Evolutionary conservation across 2,888 invertebrate genomes (phyloP).

Genomic region (Dascillus cervinus): DNA sequence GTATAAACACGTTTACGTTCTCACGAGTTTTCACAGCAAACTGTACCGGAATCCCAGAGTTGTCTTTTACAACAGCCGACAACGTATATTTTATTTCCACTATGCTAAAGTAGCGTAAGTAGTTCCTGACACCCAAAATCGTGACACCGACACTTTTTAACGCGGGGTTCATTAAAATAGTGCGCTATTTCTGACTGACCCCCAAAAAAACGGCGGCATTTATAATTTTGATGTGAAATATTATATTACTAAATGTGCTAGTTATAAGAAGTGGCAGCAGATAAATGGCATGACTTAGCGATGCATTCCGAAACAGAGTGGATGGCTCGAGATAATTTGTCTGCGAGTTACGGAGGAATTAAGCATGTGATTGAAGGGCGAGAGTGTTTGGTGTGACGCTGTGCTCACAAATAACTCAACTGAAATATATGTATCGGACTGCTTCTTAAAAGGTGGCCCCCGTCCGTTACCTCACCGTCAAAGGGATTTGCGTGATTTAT

Average conservation of each 20-base stretch:
- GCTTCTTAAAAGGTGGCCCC: slow-evolving; percentile 26
- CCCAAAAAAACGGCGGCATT: slow-evolving; percentile 14
- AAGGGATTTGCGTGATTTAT: no score
- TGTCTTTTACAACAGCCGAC: no score
- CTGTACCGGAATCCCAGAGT: no score
- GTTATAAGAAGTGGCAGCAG: slow-evolving; percentile 22
- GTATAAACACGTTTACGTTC: no score
- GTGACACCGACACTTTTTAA: no score
- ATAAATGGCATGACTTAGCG: slow-evolving; percentile 33
- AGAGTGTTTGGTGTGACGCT: slow-evolving; percentile 38
- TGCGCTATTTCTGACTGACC: no score
- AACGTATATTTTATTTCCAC: no score
- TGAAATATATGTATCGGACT: slow-evolving; percentile 26
- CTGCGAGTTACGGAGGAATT: slow-evolving; percentile 35
- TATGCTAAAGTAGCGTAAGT: no score
- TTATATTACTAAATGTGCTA: slow-evolving; percentile 16
- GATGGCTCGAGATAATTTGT: slow-evolving; percentile 36
- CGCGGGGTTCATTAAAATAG: no score
- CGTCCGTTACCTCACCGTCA: slow-evolving; percentile 10
- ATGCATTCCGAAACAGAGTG: slow-evolving; percentile 29
- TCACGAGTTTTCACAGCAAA: no score
- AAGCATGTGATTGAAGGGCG: slow-evolving; percentile 37
- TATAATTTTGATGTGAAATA: slow-evolving; percentile 16
- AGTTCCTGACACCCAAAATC: no score
- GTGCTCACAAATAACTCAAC: slow-evolving; percentile 37